Evolutionary conservation across 2,113 vertebrate genomes (phyloP).

Genomic region (Anhinga rufa): DNA sequence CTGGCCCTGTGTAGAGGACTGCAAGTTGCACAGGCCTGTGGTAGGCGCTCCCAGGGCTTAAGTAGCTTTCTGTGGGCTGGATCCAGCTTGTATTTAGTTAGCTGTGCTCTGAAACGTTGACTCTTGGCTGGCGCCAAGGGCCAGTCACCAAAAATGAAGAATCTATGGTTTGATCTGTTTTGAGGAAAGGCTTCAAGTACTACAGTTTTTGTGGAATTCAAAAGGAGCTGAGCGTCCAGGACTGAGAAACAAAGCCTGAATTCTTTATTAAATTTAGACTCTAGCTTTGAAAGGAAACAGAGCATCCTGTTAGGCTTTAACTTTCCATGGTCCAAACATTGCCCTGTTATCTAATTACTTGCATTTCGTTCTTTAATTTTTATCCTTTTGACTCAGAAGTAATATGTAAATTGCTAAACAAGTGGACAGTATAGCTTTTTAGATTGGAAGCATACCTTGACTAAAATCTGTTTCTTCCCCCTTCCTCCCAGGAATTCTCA

Average conservation of each 20-base stretch:
- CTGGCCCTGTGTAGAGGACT: background rate
- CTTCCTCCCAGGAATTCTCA: conserved; percentile 77
- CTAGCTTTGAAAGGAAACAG: background rate
- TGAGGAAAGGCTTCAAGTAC: background rate
- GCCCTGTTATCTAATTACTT: background rate
- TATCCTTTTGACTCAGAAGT: background rate
- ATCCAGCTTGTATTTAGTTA: background rate
- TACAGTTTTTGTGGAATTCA: background rate
- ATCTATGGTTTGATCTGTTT: background rate
- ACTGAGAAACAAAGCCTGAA: background rate
- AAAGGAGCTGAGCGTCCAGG: background rate
- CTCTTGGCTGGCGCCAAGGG: background rate
- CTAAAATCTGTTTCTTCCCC: background rate
- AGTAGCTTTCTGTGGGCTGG: background rate
- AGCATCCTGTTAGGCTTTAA: background rate
- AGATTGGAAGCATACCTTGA: background rate
- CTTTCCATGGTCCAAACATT: background rate
- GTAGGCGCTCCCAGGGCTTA: background rate
- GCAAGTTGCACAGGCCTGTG: background rate
- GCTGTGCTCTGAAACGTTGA: background rate
- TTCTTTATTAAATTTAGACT: background rate
- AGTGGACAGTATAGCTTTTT: background rate
- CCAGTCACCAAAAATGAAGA: background rate
- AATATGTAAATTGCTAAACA: background rate
- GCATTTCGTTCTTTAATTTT: background rate